Percentiles rank a stretch among this genome's conserved stretches.
Conservation (phyloP, 2,888 invertebrate species). For the Rhagonycha lutea region DNA sequence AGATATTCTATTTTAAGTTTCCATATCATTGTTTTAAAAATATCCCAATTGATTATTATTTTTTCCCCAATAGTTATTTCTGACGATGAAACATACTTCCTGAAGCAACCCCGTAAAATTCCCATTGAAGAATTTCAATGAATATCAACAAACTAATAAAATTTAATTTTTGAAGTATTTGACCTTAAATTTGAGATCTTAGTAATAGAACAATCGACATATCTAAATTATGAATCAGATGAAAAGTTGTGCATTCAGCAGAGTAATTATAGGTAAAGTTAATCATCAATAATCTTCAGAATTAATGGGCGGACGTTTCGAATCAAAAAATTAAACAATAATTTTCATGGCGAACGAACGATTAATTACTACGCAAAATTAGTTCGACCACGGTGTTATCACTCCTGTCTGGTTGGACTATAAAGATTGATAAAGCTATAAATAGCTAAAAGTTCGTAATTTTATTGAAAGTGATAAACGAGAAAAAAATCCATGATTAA, state of each 20-base stretch:
- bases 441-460: not conserved
- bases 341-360: not conserved
- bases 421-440: not conserved
- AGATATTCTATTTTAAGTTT: not conserved
- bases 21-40: not conserved
- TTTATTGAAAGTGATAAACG: not conserved
- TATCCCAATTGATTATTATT: not conserved
- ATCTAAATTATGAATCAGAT: not conserved
- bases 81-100: not conserved
- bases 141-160: not conserved
- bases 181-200: not conserved
- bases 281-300: not conserved
- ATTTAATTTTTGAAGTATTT: not conserved
- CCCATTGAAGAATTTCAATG: not conserved
- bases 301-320: not conserved
- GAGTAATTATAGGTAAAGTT: not conserved
- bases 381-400: not conserved
- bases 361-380: not conserved
- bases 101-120: not conserved
- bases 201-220: not conserved
- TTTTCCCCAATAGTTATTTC: not conserved
- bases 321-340: not conserved
- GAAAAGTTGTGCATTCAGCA: not conserved
- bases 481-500: not conserved
- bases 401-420: not conserved